phyloP scores from a whole-genome alignment of 2,797 vertebrate genomes.

The Pachyuromys duprasi region DNA sequence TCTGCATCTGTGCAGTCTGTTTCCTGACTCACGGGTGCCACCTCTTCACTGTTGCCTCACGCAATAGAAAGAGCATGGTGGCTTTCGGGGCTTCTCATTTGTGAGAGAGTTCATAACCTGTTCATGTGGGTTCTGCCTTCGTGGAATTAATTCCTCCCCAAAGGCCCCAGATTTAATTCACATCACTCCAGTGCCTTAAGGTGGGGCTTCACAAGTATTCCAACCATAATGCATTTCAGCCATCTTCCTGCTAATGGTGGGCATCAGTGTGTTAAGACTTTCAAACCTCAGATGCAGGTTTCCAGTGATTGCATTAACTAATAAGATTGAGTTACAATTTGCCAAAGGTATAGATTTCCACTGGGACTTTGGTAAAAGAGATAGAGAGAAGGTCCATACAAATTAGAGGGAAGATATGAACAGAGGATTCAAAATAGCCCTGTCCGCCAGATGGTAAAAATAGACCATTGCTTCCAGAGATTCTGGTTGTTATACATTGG shows the following conservation, averaged over 20 bases:
- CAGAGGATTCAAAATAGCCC: neutral
- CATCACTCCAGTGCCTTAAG: neutral
- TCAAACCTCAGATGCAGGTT: neutral
- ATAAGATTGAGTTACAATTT: neutral
- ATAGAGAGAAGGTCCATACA: neutral
- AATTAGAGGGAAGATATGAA: neutral
- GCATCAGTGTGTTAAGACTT: constrained; percentile 17
- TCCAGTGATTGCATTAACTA: neutral
- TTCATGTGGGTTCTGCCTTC: neutral
- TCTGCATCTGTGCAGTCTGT: neutral
- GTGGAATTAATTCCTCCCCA: neutral
- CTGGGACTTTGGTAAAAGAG: neutral
- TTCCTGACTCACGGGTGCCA: neutral
- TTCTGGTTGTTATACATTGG: neutral
- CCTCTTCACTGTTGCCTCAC: neutral
- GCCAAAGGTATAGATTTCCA: neutral
- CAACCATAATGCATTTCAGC: neutral
- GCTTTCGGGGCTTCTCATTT: neutral
- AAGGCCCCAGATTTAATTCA: neutral
- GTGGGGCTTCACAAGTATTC: neutral
- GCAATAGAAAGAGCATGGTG: neutral
- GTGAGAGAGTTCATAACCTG: neutral
- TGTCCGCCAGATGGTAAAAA: neutral
- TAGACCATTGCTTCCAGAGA: neutral
- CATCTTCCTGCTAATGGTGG: constrained; percentile 6